Evolutionary conservation across 2,113 vertebrate species (phyloP).

Genomic region (Synodontis membranacea): DNA sequence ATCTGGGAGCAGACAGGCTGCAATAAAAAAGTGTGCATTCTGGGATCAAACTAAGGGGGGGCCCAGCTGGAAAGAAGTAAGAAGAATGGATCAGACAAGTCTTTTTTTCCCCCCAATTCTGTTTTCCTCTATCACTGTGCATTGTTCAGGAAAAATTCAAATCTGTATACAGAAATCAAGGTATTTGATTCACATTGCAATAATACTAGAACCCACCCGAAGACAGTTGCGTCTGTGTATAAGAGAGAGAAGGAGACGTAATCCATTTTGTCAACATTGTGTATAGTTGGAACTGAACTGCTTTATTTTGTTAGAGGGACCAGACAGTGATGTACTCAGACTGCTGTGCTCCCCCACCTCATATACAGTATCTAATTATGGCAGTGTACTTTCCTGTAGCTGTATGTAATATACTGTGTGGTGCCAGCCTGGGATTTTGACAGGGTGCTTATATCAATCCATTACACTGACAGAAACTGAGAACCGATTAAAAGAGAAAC

Average conservation of each 20-base stretch:
- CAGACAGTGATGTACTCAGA: constrained; percentile 36
- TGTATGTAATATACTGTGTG: constrained; percentile 28
- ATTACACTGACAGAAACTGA: constrained; percentile 9
- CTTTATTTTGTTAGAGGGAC: constrained; percentile 30
- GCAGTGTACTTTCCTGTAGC: constrained; percentile 31
- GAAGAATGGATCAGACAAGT: not conserved
- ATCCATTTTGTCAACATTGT: constrained; percentile 17
- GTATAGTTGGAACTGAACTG: not conserved
- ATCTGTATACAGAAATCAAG: constrained; percentile 27
- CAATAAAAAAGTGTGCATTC: constrained; percentile 7
- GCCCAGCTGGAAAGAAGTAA: not conserved
- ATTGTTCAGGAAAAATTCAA: not conserved
- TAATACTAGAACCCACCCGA: not conserved
- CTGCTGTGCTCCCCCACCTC: constrained; percentile 34
- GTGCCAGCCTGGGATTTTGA: constrained; percentile 18
- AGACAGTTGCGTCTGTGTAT: not conserved
- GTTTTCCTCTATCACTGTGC: not conserved
- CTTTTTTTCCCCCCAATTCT: not conserved
- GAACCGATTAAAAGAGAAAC: constrained; percentile 41
- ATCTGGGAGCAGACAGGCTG: constrained; percentile 7
- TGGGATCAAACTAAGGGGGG: not conserved
- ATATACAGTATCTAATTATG: constrained; percentile 46
- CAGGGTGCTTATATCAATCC: constrained; percentile 30
- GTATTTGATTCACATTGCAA: constrained; percentile 18
- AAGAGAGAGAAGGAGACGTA: not conserved